A percentile compares a stretch with the other conserved stretches of the same genome.
Evolutionary conservation across 2,797 vertebrate species (phyloP).

Genomic region (Xyrichtys novacula): DNA sequence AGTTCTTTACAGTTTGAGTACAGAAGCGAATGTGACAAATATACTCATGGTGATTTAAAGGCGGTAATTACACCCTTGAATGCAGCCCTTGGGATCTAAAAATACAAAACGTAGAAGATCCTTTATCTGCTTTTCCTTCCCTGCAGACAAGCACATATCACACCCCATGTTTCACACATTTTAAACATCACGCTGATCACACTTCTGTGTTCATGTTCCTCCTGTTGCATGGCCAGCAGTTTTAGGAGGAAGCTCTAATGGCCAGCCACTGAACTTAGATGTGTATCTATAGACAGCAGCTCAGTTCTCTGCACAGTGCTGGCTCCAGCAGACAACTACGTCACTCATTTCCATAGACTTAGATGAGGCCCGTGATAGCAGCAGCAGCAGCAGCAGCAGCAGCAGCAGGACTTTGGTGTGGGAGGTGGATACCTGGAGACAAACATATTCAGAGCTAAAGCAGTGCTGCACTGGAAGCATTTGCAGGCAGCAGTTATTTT

Average conservation of each 20-base stretch:
- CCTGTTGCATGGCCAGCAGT: constrained; percentile 8
- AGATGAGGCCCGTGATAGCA: constrained; percentile 69
- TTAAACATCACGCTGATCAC: constrained; percentile 37
- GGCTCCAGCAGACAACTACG: constrained; percentile 41
- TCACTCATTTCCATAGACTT: constrained; percentile 74
- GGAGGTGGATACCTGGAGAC: constrained; percentile 66
- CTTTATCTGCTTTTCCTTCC: neutral
- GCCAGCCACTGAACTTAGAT: constrained; percentile 57
- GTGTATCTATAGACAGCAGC: constrained; percentile 56
- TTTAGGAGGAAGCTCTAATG: constrained; percentile 57
- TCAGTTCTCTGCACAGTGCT: neutral
- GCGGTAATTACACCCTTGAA: neutral
- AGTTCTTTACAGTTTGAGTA: neutral
- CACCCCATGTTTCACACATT: constrained; percentile 36
- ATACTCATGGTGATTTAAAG: neutral
- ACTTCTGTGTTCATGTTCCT: constrained; percentile 32
- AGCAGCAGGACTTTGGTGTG: constrained; percentile 38
- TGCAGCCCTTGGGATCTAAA: constrained; percentile 10
- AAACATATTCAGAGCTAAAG: constrained; percentile 36
- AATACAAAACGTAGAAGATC: constrained; percentile 9
- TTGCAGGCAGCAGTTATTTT: constrained; percentile 50
- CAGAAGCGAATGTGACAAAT: neutral
- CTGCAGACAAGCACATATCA: neutral
- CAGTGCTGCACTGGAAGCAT: neutral
- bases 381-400: too few species aligned